These are phyloP conservation scores for Tetragonula clypearis DNA, from an alignment of 1,140 invertebrate genomes.

Conservation along the genomic window DNA sequence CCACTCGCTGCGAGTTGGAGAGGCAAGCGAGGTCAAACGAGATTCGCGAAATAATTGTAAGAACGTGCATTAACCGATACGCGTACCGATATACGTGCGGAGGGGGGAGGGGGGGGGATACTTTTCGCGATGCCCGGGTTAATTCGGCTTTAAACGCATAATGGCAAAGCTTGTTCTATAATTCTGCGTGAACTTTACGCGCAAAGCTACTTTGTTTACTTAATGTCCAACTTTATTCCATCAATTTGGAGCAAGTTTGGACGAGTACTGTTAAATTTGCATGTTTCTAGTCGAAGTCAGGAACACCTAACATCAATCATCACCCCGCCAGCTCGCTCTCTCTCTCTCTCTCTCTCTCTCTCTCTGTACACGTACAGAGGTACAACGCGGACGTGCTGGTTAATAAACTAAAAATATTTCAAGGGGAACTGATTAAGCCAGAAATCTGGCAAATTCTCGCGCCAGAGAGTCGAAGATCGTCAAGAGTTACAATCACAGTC, in stretches of 20 bases:
- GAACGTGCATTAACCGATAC: slow-evolving; percentile 4
- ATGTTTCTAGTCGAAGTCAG: slow-evolving; percentile 34
- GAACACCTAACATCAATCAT: slow-evolving; percentile 43
- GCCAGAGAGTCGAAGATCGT: neutral
- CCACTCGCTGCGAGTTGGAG: neutral
- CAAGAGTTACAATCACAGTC: no score
- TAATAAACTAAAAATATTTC: slow-evolving; percentile 43
- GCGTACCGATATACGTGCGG: neutral
- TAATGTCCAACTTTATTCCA: slow-evolving; percentile 55
- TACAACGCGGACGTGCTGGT: neutral
- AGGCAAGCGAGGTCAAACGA: neutral
- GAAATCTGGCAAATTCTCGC: neutral
- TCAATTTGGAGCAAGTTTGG: slow-evolving; percentile 46
- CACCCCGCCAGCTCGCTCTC: neutral
- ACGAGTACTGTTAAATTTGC: slow-evolving; percentile 51
- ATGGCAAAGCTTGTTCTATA: slow-evolving; percentile 29
- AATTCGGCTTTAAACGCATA: slow-evolving; percentile 32
- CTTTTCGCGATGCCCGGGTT: slow-evolving; percentile 27
- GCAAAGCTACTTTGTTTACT: slow-evolving; percentile 49
- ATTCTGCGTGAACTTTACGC: slow-evolving; percentile 43
- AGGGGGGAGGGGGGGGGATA: neutral
- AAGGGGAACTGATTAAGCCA: slow-evolving; percentile 1
- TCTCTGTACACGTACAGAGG: neutral
- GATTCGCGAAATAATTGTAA: slow-evolving; percentile 12
- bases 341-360: no score